Evolutionary conservation across 2,888 invertebrate genomes (phyloP), one percentile per base, ranked within the genome.

Genomic region (Trissoscelio sp.): DNA sequence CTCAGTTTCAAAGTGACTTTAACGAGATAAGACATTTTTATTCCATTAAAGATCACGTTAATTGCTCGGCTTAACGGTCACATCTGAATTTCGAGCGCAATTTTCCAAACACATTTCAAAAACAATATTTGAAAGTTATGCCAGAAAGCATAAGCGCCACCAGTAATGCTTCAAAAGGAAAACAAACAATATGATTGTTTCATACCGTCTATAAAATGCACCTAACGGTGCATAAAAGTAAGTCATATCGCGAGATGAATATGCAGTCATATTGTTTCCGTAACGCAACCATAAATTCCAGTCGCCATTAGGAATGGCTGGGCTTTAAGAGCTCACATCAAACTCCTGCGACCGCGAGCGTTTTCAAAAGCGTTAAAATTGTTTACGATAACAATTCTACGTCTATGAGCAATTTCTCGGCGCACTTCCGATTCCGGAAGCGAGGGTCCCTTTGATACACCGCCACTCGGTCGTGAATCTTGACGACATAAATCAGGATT

Each of bases 121-220:
- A 34, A n/a, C 48, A 22, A 42, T 20, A 28, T 58, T 70, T 69
- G 11, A 46, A 58, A 48, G 11, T 70, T 58, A 46, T 22, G 14
- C 34, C 42, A 51, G 14, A 34, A n/a, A 51, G n/a, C 60, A 72
- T 60, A 39, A 62, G 44, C 11, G 20, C 20, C 20, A 44, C 20
- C 20, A 28, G 22, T 22, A 31, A 28, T 18, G 22, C 22, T 44
- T 44, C 44, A 42, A 51, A 53, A 12, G 18, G 39, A 58, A 77
- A 53, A 53, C 75, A 67, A 60, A 77, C 77, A 69, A 69, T 77
- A 67, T 28, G 53, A 69, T 77, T 77, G 77, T 69, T 69, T 77
- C 60, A 53, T 64, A 44, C 31, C 14, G 18, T 55, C 77, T 62
- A 77, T 77, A 77, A 69, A 60, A 42, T 44, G 48, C 53, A 42